phyloP scores from a whole-genome alignment of 1,140 invertebrate genomes.

The Holotrichia oblita region DNA sequence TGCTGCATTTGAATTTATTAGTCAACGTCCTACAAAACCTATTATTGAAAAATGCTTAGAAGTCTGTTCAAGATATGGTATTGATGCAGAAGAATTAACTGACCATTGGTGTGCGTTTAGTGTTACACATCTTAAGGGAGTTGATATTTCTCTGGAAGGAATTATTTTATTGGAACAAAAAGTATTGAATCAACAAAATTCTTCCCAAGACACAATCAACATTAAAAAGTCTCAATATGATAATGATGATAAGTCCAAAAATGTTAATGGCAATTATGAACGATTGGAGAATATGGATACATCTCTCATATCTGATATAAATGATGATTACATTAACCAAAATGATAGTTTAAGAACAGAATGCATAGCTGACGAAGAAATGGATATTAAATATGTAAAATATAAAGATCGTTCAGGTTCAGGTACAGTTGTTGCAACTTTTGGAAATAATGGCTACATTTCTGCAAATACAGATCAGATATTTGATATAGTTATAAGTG shows the following conservation, averaged over 20 bases:
- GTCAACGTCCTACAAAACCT: neutral
- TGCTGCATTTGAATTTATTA: neutral
- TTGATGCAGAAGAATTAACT: neutral
- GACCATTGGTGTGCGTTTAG: slow-evolving; percentile 10
- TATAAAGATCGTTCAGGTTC: neutral
- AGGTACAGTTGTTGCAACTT: neutral
- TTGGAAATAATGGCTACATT: neutral
- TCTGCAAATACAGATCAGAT: neutral
- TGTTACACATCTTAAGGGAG: neutral
- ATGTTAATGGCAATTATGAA: neutral
- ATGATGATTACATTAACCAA: neutral
- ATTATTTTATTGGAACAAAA: slow-evolving; percentile 7
- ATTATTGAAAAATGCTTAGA: slow-evolving; percentile 24
- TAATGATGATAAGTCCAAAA: neutral
- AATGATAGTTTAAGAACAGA: neutral
- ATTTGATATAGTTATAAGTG: neutral
- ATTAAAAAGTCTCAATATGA: neutral
- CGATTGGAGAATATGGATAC: too few relatives aligned
- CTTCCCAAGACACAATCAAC: neutral
- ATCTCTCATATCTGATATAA: neutral
- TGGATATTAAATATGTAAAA: neutral
- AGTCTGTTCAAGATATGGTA: neutral
- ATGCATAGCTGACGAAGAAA: neutral
- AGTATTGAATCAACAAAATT: neutral
- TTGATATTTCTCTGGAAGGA: neutral